Evolutionary conservation across 2,888 invertebrate species (phyloP), one percentile per base, ranked within the genome.

Genomic region (Gortyna flavago): DNA sequence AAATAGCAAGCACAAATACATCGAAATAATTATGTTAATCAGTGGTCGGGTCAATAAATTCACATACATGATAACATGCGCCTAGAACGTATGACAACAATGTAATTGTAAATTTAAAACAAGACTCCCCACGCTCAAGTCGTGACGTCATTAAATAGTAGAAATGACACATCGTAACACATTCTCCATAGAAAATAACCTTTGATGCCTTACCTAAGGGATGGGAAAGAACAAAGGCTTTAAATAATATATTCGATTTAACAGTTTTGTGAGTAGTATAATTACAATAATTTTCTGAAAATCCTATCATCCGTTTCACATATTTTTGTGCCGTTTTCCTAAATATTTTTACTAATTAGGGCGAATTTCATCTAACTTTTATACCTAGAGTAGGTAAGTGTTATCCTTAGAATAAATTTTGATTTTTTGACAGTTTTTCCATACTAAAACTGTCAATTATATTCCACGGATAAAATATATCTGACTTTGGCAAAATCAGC

Each of bases 81-180:
- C 77, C 78, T 66, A 51, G 66, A 71, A 81, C 68, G 62, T 71
- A 74, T 41, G 66, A 57, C 54, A 11, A n/a, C 73, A 75, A 72
- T 76, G 76, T 83, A 75, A 85, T 87, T 85, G 69, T 88, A 88
- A 87, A 82, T 82, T 77, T 82, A 83, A 87, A 86, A 86, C 80
- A 81, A 81, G 87, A 85, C 80, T 81, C 85, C 88, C 80, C 88
- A 83, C 79, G 67, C 73, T 18, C 77, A 51, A 64, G 77, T 87
- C 87, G 81, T 87, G 85, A 85, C 81, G 69, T 69, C 69, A 59
- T 62, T 79, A 75, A 81, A 79, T 72, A 54, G 73, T 69, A 61
- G 75, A 83, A 87, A 83, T 87, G 87, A 87, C 80, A 83, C 88
- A 68, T 79, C 59, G 75, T 72, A 71, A 72, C 75, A 79, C 67